phyloP scores from a whole-genome alignment of 2,113 vertebrate genomes.

The Tyto alba region DNA sequence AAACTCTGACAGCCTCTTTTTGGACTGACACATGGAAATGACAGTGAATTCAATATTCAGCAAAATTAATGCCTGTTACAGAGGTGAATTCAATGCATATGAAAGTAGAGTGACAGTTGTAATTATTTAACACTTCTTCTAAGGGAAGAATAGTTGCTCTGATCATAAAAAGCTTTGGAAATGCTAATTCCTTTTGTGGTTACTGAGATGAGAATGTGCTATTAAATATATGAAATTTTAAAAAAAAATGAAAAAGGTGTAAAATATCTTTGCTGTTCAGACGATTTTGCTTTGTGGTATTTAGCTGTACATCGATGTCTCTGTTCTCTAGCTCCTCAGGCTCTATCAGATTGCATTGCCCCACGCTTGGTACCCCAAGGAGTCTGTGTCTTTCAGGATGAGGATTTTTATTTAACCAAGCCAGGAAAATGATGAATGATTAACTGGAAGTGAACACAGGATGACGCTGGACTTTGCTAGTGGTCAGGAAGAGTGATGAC shows the following conservation, averaged over 20 bases:
- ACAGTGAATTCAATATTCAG: constrained; percentile 35
- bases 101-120: constrained; percentile 4
- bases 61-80: constrained; percentile 2
- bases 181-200: background rate
- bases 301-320: background rate
- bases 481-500: background rate
- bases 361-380: background rate
- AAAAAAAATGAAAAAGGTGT: background rate
- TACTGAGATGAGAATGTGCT: background rate
- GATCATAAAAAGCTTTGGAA: constrained; percentile 39
- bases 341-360: background rate
- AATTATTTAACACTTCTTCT: constrained; percentile 12
- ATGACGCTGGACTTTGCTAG: background rate
- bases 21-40: background rate
- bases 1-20: constrained; percentile 12
- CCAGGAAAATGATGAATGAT: background rate
- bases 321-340: background rate
- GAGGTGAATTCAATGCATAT: background rate
- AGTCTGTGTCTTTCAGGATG: background rate
- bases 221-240: background rate
- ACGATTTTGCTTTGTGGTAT: background rate
- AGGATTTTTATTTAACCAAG: background rate
- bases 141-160: background rate
- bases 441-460: background rate
- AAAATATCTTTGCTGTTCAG: background rate